Evolutionary conservation across 2,797 vertebrate species (phyloP), one percentile per base, ranked within the genome.

Genomic region (Hafferia zeledoni): DNA sequence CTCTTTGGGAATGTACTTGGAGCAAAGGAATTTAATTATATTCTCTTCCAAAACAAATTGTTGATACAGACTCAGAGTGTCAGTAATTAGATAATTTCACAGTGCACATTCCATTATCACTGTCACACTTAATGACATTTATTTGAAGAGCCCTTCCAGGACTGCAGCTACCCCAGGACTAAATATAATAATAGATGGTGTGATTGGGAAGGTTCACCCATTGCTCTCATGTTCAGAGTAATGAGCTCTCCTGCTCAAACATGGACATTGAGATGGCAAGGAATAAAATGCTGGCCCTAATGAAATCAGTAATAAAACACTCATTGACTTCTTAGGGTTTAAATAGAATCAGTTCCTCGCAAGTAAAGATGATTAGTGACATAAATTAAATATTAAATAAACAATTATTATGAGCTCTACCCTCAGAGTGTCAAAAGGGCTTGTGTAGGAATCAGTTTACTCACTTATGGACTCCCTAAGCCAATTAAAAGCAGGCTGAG

Each of bases 11-110:
- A 85, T 50, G 68, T n/a, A 96, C 72, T 81, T 44, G 27, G 64
- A 94, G 87, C 37, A 90, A 92, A 92, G 77, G 53, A 93, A 94
- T 90, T 94, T 95, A 93, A 94, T 97, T 91, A 80, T 87, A 67
- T 89, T 95, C 59, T 72, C 53, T 93, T 94, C 94, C 94, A 87
- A 97, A 94, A 89, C 57, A 94, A 86, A 86, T 67, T 92, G 67
- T 91, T 94, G 93, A 93, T 95, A 77, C 12, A 90, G 65, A 79
- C 77, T 93, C 5, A 0, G 92, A 77, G 56, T 70, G 95, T 90
- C 87, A 84, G 80, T 97, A 95, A 82, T 93, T 89, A 93, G 87
- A 82, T 96, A 47, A 93, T 82, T 88, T 87, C 57, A 56, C 5
- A 49, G 43, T 25, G 53, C 83, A 88, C 55, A 43, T 92, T 79